These are phyloP conservation scores for Lochmaea capreae DNA, from an alignment of 2,888 invertebrate species.

Conservation along the genomic window DNA sequence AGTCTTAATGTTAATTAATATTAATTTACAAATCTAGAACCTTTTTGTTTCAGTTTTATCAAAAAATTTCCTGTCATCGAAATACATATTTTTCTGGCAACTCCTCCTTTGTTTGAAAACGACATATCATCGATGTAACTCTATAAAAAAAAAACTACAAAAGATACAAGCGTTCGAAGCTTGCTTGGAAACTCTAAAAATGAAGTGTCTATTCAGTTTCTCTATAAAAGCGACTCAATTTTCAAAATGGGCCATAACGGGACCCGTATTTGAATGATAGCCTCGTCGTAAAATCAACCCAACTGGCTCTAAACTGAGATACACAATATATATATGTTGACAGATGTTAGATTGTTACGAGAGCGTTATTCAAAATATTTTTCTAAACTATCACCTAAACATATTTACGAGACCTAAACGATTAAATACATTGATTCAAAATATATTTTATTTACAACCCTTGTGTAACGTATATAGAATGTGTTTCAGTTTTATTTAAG, in stretches of 20 bases:
- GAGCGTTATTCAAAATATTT: not conserved
- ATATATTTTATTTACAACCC: too few relatives aligned
- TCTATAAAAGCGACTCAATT: constrained; percentile 53
- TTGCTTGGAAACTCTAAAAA: constrained; percentile 20
- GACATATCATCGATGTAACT: not conserved
- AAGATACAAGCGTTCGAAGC: constrained; percentile 21
- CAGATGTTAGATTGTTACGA: not conserved
- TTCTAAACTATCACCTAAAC: too few relatives aligned
- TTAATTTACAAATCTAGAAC: too few relatives aligned
- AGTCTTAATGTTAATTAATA: too few relatives aligned
- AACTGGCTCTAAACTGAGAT: constrained; percentile 39
- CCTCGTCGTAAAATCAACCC: constrained; percentile 44
- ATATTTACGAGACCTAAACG: too few relatives aligned
- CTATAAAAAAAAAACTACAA: constrained; percentile 23
- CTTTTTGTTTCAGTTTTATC: too few relatives aligned
- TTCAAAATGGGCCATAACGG: constrained; percentile 54
- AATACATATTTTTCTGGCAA: not conserved
- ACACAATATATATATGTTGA: constrained; percentile 33
- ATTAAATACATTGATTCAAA: too few relatives aligned
- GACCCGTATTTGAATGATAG: constrained; percentile 51
- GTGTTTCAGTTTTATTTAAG: too few relatives aligned
- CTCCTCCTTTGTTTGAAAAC: constrained; percentile 1
- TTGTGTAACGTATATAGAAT: too few relatives aligned
- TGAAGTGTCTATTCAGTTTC: constrained; percentile 24
- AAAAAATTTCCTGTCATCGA: too few relatives aligned